Evolutionary conservation across 2,797 vertebrate genomes (phyloP).

Genomic region (Petrocephalus schoutedeni): DNA sequence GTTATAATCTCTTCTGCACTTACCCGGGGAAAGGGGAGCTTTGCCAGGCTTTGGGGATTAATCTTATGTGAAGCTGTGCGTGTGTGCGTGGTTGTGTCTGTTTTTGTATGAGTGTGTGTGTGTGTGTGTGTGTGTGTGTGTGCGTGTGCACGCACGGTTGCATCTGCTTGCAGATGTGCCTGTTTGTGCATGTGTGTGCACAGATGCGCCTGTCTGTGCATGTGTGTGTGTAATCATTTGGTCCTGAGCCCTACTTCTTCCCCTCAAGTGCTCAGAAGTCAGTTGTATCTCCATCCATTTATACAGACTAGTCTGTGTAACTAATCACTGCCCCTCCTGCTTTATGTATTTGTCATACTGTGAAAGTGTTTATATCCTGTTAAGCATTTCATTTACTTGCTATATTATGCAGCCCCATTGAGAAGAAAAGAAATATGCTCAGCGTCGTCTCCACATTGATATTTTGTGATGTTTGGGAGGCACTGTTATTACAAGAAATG

Average conservation of each 20-base stretch:
- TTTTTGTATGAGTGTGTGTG: conserved; percentile 19
- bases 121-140: background rate
- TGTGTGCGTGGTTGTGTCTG: background rate
- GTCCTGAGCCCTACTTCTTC: background rate
- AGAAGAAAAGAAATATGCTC: background rate
- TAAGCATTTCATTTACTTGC: background rate
- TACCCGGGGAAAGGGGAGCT: background rate
- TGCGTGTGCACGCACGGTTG: too few relatives aligned
- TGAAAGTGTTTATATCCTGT: background rate
- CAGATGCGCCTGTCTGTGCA: too few relatives aligned
- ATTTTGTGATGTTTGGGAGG: background rate
- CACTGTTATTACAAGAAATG: background rate
- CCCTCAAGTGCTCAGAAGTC: background rate
- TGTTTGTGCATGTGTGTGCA: background rate
- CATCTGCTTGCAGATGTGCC: background rate
- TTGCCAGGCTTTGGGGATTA: background rate
- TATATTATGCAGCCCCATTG: background rate
- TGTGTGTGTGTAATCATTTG: background rate
- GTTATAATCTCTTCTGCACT: background rate
- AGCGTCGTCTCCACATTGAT: background rate
- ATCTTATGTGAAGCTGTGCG: background rate
- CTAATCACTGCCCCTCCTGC: background rate
- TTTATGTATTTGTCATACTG: background rate
- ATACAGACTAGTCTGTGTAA: background rate
- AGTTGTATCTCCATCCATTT: background rate